These are phyloP conservation scores for Drosophila merina DNA, from an alignment of 2,888 invertebrate species.

Conservation along the genomic window DNA sequence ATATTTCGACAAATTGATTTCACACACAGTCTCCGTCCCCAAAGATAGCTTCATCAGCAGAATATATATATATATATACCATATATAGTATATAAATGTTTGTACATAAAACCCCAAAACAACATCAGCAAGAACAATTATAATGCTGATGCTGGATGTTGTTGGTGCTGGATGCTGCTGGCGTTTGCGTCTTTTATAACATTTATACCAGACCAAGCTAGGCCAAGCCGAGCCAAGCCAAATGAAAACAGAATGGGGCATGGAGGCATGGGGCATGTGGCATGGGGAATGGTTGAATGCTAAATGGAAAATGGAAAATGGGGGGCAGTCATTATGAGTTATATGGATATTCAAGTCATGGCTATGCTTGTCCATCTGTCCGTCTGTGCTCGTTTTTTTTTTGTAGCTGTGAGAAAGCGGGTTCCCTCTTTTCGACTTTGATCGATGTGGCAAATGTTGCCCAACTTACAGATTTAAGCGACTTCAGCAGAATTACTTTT, in stretches of 20 bases:
- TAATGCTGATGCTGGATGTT: constrained; percentile 42
- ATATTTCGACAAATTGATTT: constrained; percentile 75
- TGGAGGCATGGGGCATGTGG: neutral
- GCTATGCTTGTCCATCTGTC: constrained; percentile 12
- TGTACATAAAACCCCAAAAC: neutral
- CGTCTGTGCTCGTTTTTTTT: constrained; percentile 20
- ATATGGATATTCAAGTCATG: constrained; percentile 37
- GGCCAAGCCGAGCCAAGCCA: constrained; percentile 6
- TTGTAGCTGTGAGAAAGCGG: constrained; percentile 25
- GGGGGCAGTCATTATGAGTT: constrained; percentile 39
- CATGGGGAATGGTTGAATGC: neutral
- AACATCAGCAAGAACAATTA: constrained; percentile 33
- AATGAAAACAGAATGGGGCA: constrained; percentile 10
- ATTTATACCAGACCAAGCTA: constrained; percentile 48
- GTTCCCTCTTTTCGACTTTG: constrained; percentile 36
- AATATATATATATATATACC: too few relatives aligned
- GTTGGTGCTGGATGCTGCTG: constrained; percentile 49
- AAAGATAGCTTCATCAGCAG: constrained; percentile 36
- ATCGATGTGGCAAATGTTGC: constrained; percentile 69
- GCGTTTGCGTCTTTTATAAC: constrained; percentile 63
- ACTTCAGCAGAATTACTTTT: neutral
- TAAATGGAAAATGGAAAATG: constrained; percentile 1
- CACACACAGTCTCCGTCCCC: constrained; percentile 53
- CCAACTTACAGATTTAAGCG: constrained; percentile 1
- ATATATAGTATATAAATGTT: neutral